phyloP scores from a whole-genome alignment of 2,888 invertebrate genomes.

The Eilema sororculum region DNA sequence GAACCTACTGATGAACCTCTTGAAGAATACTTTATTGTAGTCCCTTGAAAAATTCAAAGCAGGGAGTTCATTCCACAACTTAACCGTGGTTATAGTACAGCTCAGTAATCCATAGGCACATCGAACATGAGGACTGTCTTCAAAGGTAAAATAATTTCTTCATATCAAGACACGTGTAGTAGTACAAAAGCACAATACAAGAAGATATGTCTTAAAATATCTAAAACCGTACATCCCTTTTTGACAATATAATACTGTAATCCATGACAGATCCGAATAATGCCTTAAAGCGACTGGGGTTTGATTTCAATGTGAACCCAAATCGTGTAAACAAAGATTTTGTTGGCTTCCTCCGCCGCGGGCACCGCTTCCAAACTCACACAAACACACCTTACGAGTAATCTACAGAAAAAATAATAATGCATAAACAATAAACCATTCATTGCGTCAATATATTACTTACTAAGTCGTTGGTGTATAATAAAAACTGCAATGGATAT shows the following conservation, averaged over 20 bases:
- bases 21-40: no score
- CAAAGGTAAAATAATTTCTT: not conserved
- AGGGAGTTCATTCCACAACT: no score
- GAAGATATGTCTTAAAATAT: conserved; percentile 22
- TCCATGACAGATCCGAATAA: conserved; percentile 69
- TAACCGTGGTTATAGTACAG: not conserved
- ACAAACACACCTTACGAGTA: conserved; percentile 21
- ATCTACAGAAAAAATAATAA: not conserved
- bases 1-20: no score
- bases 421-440: not conserved
- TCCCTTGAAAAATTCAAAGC: no score
- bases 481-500: conserved; percentile 25
- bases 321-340: conserved; percentile 80
- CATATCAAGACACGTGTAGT: no score
- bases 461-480: fast-evolving
- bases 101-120: not conserved
- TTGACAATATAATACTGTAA: conserved; percentile 62
- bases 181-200: conserved; percentile 2
- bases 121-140: not conserved
- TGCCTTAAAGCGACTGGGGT: conserved; percentile 73
- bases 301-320: conserved; percentile 73
- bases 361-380: conserved; percentile 39
- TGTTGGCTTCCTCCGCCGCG: conserved; percentile 70
- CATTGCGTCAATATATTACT: conserved; percentile 24
- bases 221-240: conserved; percentile 48